Evolutionary conservation across 2,888 invertebrate species (phyloP).

Genomic region (Apodemia zela): DNA sequence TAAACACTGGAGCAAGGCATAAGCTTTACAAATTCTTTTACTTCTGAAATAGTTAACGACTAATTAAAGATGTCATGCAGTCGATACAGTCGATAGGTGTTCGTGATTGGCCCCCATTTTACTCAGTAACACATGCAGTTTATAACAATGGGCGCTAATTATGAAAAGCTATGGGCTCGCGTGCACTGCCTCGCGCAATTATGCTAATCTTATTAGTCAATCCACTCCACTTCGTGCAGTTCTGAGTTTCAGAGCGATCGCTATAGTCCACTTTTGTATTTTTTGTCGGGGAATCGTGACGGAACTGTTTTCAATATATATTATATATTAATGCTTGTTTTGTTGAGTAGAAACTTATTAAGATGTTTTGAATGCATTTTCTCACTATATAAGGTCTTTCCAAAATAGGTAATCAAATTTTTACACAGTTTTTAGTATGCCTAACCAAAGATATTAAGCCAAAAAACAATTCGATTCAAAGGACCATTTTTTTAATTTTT

Average conservation of each 20-base stretch:
- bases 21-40: not conserved
- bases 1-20: too few species aligned
- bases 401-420: too few species aligned
- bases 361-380: too few species aligned
- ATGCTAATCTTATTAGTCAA: conserved; percentile 77
- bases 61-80: conserved; percentile 1
- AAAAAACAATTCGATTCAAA: too few species aligned
- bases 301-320: conserved; percentile 18
- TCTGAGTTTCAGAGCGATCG: conserved; percentile 50
- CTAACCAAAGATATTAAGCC: too few species aligned
- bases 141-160: conserved; percentile 58
- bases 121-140: conserved; percentile 37
- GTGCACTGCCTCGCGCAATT: conserved; percentile 61
- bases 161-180: conserved; percentile 67
- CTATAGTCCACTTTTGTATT: conserved; percentile 32
- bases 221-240: conserved; percentile 61
- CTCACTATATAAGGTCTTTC: too few species aligned
- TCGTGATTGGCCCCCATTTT: conserved; percentile 18
- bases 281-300: conserved; percentile 27
- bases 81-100: not conserved
- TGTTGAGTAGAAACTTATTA: conserved; percentile 14
- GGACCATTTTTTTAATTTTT: too few species aligned
- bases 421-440: too few species aligned
- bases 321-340: conserved; percentile 18
- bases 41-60: not conserved